Conservation (phyloP, 1,140 invertebrate genomes). For the Tetranychus urticae region DNA sequence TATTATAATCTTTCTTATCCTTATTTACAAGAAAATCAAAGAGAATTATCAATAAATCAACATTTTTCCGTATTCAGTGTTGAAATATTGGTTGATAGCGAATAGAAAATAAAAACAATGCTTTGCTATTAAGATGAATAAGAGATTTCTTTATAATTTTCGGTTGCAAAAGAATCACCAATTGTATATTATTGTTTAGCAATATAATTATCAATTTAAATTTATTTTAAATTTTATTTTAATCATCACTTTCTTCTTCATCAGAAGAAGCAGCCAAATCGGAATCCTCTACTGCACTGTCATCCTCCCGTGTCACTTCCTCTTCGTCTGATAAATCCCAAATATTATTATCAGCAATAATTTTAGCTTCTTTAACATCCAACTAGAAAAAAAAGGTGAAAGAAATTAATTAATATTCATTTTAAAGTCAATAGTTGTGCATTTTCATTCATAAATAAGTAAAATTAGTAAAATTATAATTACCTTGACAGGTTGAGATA, state of each 20-base stretch:
- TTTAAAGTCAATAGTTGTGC: not conserved
- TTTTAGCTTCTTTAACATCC: constrained; percentile 82
- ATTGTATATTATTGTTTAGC: too few relatives aligned
- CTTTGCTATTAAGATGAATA: too few relatives aligned
- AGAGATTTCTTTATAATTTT: too few relatives aligned
- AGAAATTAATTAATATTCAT: not conserved
- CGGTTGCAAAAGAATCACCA: too few relatives aligned
- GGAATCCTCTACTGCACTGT: constrained; percentile 20
- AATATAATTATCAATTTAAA: too few relatives aligned
- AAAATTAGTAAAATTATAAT: constrained; percentile 5
- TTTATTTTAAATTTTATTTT: not conserved
- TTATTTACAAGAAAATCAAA: too few relatives aligned
- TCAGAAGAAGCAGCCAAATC: constrained; percentile 13
- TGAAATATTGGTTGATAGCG: too few relatives aligned
- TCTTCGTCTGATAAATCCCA: constrained; percentile 89
- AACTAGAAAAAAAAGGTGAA: constrained; percentile 27
- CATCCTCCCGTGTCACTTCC: constrained; percentile 33
- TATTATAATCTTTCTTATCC: too few relatives aligned
- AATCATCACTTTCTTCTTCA: constrained; percentile 4
- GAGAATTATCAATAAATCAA: too few relatives aligned
- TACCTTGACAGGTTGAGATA: constrained; percentile 67
- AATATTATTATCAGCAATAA: constrained; percentile 71
- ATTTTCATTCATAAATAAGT: not conserved
- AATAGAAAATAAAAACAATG: too few relatives aligned
- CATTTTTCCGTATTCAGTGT: too few relatives aligned